Evolutionary conservation across 2,797 vertebrate genomes (phyloP).

Genomic region (Hypotaenidia okinawae): DNA sequence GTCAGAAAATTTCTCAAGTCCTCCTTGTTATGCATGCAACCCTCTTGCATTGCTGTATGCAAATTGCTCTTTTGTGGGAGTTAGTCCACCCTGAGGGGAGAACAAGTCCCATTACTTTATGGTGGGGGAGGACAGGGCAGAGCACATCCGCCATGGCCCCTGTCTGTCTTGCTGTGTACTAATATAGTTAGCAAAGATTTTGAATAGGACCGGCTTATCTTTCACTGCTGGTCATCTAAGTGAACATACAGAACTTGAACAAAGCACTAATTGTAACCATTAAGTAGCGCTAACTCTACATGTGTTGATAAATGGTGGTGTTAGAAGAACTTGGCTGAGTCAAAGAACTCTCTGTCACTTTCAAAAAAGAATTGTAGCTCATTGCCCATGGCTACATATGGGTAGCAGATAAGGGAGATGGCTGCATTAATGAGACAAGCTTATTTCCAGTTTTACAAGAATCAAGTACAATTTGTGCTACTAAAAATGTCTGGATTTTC

Average conservation of each 20-base stretch:
- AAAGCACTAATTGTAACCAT: background rate
- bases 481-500: conserved; percentile 26
- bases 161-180: background rate
- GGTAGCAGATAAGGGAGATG: conserved; percentile 2
- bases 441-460: conserved; percentile 26
- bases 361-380: background rate
- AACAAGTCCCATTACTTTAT: background rate
- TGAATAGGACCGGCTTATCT: background rate
- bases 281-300: background rate
- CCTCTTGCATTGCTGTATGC: background rate
- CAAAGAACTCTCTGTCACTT: background rate
- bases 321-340: background rate
- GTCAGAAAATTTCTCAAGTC: background rate
- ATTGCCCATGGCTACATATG: background rate
- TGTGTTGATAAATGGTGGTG: background rate
- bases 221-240: background rate
- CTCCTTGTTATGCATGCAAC: background rate
- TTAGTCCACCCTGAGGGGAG: background rate
- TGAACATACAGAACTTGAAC: background rate
- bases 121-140: no score
- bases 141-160: fast-evolving
- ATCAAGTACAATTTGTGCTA: background rate
- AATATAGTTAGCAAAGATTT: background rate
- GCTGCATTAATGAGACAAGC: conserved; percentile 18
- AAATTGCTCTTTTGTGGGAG: background rate